Evolutionary conservation across 2,113 vertebrate genomes (phyloP).

Genomic region (Dromas ardeola): DNA sequence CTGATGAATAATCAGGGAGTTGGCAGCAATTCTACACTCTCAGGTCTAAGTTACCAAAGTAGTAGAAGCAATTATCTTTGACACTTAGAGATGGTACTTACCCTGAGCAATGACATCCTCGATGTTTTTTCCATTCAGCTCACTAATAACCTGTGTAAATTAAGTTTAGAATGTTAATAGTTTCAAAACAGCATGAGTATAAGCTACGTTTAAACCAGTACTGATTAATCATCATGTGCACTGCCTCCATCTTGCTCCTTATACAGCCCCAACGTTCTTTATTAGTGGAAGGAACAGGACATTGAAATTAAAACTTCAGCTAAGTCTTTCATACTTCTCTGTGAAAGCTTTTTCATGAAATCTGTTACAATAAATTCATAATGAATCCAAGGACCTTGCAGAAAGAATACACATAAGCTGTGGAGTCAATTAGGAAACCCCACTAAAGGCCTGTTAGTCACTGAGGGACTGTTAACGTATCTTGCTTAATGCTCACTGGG

Average conservation of each 20-base stretch:
- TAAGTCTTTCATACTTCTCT: not conserved
- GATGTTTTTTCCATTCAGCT: constrained; percentile 91
- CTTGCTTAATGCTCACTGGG: not conserved
- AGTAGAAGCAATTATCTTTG: not conserved
- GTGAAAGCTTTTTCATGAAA: not conserved
- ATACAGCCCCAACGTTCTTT: not conserved
- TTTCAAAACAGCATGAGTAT: not conserved
- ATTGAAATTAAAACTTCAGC: not conserved
- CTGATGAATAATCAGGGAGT: not conserved
- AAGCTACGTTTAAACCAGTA: not conserved
- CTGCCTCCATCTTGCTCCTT: not conserved
- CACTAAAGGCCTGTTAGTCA: not conserved
- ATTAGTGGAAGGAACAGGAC: not conserved
- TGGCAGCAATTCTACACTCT: not conserved
- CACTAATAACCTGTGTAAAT: constrained; percentile 84
- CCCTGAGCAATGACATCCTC: constrained; percentile 93
- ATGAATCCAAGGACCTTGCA: not conserved
- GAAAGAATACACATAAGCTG: not conserved
- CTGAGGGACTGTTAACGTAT: not conserved
- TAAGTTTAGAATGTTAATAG: not conserved
- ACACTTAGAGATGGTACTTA: constrained; percentile 58
- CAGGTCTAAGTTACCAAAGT: not conserved
- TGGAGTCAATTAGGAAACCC: not conserved
- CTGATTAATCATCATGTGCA: not conserved
- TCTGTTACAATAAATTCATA: not conserved